phyloP scores from a whole-genome alignment of 2,888 invertebrate genomes.

The Arctia plantaginis region DNA sequence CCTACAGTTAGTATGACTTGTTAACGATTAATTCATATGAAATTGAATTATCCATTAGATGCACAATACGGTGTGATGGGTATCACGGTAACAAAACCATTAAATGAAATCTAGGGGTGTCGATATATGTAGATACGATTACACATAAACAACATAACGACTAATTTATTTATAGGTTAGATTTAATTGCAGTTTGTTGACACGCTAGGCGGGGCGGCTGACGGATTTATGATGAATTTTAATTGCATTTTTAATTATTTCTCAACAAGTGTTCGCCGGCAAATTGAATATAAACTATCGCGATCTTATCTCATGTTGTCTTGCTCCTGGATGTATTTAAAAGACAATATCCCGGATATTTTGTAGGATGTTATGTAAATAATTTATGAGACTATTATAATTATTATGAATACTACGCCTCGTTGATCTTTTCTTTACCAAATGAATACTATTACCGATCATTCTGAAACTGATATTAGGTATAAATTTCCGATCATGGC shows the following conservation, averaged over 20 bases:
- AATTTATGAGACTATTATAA: conserved; percentile 47
- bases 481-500: conserved; percentile 17
- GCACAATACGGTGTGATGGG: conserved; percentile 45
- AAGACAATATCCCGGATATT: conserved; percentile 43
- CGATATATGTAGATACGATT: conserved; percentile 50
- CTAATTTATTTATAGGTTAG: conserved; percentile 67
- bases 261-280: conserved; percentile 76
- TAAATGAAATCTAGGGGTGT: conserved; percentile 57
- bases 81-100: conserved; percentile 52
- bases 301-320: conserved; percentile 68
- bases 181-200: conserved; percentile 72
- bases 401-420: conserved; percentile 33
- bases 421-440: conserved; percentile 32
- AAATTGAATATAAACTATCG: conserved; percentile 76
- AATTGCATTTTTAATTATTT: conserved; percentile 86
- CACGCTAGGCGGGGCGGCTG: conserved; percentile 75
- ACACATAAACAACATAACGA: conserved; percentile 68
- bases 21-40: not conserved
- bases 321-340: conserved; percentile 46
- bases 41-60: conserved; percentile 34
- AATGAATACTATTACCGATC: conserved; percentile 21
- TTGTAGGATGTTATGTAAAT: conserved; percentile 40
- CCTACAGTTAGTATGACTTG: not conserved
- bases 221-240: conserved; percentile 82
- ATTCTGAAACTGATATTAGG: conserved; percentile 20